Percentiles rank a stretch among this genome's conserved stretches.
These are phyloP conservation scores for Tenthredo livida DNA, from an alignment of 2,888 invertebrate species.

Conservation along the genomic window DNA sequence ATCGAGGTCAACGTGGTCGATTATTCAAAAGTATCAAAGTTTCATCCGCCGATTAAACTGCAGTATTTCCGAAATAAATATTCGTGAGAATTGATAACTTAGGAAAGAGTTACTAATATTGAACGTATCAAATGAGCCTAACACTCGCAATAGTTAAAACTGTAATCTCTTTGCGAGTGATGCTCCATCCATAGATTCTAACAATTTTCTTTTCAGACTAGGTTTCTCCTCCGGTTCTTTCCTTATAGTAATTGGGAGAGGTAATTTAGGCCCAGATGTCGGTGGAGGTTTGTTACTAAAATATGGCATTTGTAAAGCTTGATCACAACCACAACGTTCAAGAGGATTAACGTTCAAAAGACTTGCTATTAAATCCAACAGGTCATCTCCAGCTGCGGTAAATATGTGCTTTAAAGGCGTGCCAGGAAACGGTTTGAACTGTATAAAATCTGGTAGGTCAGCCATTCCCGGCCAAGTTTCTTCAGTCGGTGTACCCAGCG, in stretches of 20 bases:
- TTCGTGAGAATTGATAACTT: neutral
- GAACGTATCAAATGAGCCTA: constrained; percentile 1
- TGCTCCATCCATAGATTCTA: constrained; percentile 86
- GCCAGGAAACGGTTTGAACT: constrained; percentile 92
- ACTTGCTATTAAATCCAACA: constrained; percentile 89
- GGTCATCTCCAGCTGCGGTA: constrained; percentile 96
- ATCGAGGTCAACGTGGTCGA: neutral
- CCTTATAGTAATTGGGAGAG: constrained; percentile 85
- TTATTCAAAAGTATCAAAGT: neutral
- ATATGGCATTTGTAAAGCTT: constrained; percentile 93
- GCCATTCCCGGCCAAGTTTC: constrained; percentile 94
- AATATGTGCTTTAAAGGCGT: constrained; percentile 95
- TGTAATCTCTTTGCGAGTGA: constrained; percentile 85
- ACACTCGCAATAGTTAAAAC: constrained; percentile 78
- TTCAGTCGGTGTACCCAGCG: constrained; percentile 94
- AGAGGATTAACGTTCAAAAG: constrained; percentile 91
- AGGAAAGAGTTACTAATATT: neutral
- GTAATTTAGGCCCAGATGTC: constrained; percentile 90
- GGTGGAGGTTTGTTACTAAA: constrained; percentile 96
- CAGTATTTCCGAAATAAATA: neutral
- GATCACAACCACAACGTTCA: constrained; percentile 89
- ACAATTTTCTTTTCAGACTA: constrained; percentile 87
- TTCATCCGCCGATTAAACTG: neutral
- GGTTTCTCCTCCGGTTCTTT: constrained; percentile 84
- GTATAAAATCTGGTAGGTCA: constrained; percentile 93